Conservation (phyloP, 2,113 vertebrate genomes). For the Corythoichthys haematopterus region DNA sequence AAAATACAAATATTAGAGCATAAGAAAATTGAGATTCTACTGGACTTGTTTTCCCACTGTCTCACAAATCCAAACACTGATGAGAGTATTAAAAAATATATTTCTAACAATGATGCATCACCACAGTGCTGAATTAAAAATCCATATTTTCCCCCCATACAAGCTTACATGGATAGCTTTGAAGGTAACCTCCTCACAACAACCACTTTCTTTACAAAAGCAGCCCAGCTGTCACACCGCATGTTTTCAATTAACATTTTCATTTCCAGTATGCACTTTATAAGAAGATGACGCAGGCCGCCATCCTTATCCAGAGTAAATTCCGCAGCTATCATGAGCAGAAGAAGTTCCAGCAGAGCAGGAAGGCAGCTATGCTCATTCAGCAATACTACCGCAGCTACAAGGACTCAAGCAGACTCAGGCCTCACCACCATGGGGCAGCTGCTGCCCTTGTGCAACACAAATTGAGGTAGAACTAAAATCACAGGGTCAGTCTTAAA, state of each 20-base stretch:
- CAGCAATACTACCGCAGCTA: slow-evolving; percentile 98
- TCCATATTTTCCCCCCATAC: slow-evolving; percentile 63
- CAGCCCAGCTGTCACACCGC: neutral
- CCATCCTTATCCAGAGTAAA: slow-evolving; percentile 99
- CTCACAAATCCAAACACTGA: neutral
- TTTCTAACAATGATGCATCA: neutral
- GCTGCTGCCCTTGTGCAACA: slow-evolving; percentile 81
- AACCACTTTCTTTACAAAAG: slow-evolving; percentile 4
- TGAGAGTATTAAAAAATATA: neutral
- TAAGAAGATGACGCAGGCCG: slow-evolving; percentile 99
- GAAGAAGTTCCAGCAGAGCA: slow-evolving; percentile 97
- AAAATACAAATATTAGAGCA: neutral
- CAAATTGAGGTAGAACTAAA: slow-evolving; percentile 68
- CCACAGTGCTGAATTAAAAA: slow-evolving; percentile 29
- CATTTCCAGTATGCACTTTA: slow-evolving; percentile 95
- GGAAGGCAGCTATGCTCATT: slow-evolving; percentile 90
- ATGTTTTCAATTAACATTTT: neutral
- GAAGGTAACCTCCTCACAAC: slow-evolving; percentile 81
- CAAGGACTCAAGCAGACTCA: slow-evolving; percentile 84
- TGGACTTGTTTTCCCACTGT: neutral
- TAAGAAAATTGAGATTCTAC: neutral
- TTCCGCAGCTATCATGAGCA: slow-evolving; percentile 97
- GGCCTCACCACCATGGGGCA: slow-evolving; percentile 80
- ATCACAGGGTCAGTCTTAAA: too few relatives aligned
- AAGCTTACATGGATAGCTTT: slow-evolving; percentile 99